Conservation (phyloP, 2,113 vertebrate species). For the Thermophis baileyi region DNA sequence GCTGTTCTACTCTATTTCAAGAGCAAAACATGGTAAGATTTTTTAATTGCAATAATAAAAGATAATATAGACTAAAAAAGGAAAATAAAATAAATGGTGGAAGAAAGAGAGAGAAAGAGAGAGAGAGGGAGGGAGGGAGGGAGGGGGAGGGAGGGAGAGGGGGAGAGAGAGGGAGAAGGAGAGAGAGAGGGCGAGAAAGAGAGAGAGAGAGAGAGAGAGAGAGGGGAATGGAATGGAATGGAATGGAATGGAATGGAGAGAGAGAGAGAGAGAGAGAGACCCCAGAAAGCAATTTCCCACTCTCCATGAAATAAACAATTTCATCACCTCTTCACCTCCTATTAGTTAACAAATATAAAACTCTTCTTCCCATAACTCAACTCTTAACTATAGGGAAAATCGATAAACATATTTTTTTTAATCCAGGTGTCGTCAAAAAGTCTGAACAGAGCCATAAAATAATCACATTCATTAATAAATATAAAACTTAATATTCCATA, state of each 20-base stretch:
- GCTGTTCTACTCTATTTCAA: not conserved
- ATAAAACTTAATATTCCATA: not conserved
- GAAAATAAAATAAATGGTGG: not conserved
- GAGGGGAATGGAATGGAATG: no score
- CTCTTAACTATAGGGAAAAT: not conserved
- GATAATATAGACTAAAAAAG: not conserved
- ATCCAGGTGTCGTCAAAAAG: not conserved
- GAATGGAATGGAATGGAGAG: no score
- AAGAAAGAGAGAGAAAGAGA: not conserved
- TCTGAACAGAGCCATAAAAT: not conserved
- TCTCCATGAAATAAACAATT: not conserved
- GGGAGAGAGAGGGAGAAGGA: no score
- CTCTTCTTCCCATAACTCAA: not conserved
- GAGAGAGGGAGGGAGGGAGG: no score
- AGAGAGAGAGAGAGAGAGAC: no score
- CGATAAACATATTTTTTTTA: not conserved
- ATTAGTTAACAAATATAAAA: not conserved
- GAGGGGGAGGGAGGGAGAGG: no score
- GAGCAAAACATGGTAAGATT: not conserved
- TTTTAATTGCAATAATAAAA: not conserved
- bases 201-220: no score
- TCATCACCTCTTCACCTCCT: not conserved
- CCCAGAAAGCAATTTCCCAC: not conserved
- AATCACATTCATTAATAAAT: not conserved
- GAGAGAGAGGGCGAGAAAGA: no score